These are phyloP conservation scores for Metacarcinus magister DNA, from an alignment of 2,888 invertebrate genomes.

Conservation along the genomic window DNA sequence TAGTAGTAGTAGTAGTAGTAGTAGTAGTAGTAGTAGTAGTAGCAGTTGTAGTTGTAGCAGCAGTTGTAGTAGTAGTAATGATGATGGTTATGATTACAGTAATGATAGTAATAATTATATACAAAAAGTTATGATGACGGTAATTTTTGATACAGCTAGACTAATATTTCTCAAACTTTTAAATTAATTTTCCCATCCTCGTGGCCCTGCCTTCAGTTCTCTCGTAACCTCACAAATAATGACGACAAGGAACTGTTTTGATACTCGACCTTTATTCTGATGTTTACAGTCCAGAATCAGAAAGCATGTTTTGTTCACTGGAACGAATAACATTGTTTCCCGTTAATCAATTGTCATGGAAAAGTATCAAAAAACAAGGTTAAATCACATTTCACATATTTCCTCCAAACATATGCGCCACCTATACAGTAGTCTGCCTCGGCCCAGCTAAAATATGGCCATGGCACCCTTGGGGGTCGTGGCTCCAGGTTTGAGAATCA, in stretches of 20 bases:
- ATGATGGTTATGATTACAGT: background rate
- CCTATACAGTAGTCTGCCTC: background rate
- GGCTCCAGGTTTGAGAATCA: background rate
- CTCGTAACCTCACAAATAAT: background rate
- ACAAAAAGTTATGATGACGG: no score
- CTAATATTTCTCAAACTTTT: no score
- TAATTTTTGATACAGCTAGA: no score
- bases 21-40: background rate
- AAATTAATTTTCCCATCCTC: no score
- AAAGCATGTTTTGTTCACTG: background rate
- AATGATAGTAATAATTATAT: background rate
- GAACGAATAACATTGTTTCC: background rate
- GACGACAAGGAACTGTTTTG: background rate
- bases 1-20: conserved; percentile 37
- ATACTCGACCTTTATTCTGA: background rate
- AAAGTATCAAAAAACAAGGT: background rate
- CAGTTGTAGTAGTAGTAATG: background rate
- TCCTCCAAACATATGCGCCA: background rate
- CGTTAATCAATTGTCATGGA: background rate
- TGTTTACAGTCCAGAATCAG: background rate
- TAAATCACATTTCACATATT: background rate
- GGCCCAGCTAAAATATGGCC: background rate
- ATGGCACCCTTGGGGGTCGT: background rate
- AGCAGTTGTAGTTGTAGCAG: background rate
- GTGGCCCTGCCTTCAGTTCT: background rate